phyloP scores from a whole-genome alignment of 1,140 invertebrate species.

The Drosophila kurseongensis region DNA sequence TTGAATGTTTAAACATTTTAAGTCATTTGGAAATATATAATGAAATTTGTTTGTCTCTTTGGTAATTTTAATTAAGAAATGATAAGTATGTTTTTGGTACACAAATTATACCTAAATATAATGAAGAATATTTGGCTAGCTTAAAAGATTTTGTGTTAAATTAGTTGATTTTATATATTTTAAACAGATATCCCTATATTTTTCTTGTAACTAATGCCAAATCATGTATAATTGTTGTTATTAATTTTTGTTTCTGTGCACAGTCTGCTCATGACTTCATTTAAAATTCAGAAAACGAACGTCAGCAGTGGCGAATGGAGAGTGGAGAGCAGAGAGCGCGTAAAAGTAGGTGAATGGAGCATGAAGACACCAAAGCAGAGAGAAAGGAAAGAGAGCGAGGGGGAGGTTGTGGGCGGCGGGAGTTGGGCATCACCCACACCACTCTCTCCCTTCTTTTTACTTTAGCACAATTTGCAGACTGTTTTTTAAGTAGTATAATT shows the following conservation, averaged over 20 bases:
- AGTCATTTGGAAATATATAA: too few species aligned
- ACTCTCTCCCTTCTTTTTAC: slow-evolving; percentile 15
- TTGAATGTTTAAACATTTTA: not conserved
- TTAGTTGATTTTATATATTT: too few species aligned
- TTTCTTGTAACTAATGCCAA: too few species aligned
- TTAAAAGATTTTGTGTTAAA: too few species aligned
- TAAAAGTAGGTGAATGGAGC: slow-evolving; percentile 84
- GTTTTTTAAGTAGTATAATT: slow-evolving; percentile 66
- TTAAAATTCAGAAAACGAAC: slow-evolving; percentile 83
- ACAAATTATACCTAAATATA: too few species aligned
- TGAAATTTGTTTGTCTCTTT: too few species aligned
- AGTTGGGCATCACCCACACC: slow-evolving; percentile 22
- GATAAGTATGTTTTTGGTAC: too few species aligned
- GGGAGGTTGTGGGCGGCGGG: not conserved
- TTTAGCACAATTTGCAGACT: slow-evolving; percentile 21
- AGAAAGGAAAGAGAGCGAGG: slow-evolving; percentile 5
- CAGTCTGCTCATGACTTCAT: slow-evolving; percentile 80
- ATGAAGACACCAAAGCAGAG: slow-evolving; percentile 56
- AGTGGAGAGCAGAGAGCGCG: slow-evolving; percentile 67
- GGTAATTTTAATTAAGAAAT: too few species aligned
- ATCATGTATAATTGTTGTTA: too few species aligned
- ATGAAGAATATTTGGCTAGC: too few species aligned
- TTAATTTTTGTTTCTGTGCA: not conserved
- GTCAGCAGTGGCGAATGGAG: slow-evolving; percentile 41
- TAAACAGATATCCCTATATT: too few species aligned